phyloP scores from a whole-genome alignment of 2,888 invertebrate genomes.

The Ennomos erosarius region DNA sequence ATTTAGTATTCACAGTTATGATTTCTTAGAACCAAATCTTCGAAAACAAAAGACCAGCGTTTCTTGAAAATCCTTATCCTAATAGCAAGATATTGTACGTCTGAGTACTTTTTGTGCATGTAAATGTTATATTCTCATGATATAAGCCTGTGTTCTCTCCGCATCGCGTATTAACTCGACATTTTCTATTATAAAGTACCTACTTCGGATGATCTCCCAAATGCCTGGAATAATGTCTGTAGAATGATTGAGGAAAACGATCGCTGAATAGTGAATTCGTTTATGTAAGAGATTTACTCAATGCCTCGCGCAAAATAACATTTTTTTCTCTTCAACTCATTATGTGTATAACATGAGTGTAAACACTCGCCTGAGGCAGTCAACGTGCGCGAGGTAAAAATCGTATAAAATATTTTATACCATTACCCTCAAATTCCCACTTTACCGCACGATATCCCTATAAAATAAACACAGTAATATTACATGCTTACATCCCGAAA shows the following conservation, averaged over 20 bases:
- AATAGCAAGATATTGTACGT: constrained; percentile 50
- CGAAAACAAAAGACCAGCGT: constrained; percentile 12
- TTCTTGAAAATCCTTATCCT: constrained; percentile 48
- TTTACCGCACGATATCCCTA: constrained; percentile 39
- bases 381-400: constrained; percentile 34
- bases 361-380: constrained; percentile 27
- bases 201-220: constrained; percentile 48
- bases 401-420: constrained; percentile 40
- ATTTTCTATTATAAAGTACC: constrained; percentile 53
- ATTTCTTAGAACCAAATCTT: constrained; percentile 9
- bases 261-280: constrained; percentile 44
- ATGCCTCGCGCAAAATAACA: constrained; percentile 31
- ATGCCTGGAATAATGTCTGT: constrained; percentile 48
- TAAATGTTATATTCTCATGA: constrained; percentile 52
- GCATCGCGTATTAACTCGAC: constrained; percentile 59
- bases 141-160: constrained; percentile 71
- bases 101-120: constrained; percentile 46
- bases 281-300: constrained; percentile 40
- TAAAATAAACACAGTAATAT: constrained; percentile 52
- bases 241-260: constrained; percentile 47
- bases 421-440: constrained; percentile 41
- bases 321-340: constrained; percentile 24
- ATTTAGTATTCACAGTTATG: neutral
- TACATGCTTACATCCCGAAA: constrained; percentile 45
- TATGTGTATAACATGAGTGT: constrained; percentile 28